These are phyloP conservation scores for Zonitis immaculata DNA, from an alignment of 2,888 invertebrate species.

Conservation along the genomic window DNA sequence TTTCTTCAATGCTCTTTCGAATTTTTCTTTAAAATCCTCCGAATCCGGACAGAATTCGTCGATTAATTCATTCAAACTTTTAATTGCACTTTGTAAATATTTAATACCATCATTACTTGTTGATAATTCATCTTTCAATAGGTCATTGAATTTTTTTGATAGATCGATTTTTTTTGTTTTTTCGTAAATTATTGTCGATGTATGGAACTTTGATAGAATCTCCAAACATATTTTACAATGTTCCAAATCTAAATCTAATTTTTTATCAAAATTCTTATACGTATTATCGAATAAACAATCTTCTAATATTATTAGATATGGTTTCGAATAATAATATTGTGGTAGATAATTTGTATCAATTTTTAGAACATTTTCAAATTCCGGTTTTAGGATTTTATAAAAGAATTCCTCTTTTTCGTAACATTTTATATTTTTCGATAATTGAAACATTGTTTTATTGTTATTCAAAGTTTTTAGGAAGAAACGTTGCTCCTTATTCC, in stretches of 20 bases:
- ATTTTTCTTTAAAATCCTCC: conserved; percentile 24
- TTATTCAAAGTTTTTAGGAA: conserved; percentile 33
- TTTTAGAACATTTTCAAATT: conserved; percentile 14
- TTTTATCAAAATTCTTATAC: conserved; percentile 28
- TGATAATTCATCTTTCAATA: no score
- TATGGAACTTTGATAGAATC: conserved; percentile 53
- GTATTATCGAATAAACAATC: conserved; percentile 27
- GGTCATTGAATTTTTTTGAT: no score
- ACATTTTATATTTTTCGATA: conserved; percentile 25
- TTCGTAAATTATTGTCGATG: conserved; percentile 52
- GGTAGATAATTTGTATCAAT: conserved; percentile 33
- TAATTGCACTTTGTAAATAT: conserved; percentile 26
- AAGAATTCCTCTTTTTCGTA: conserved; percentile 39
- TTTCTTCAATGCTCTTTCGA: conserved; percentile 11
- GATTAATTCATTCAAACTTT: conserved; percentile 29
- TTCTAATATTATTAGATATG: conserved; percentile 33
- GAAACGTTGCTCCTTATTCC: conserved; percentile 16
- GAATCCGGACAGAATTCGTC: conserved; percentile 7
- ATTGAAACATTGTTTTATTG: conserved; percentile 24
- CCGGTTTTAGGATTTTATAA: conserved; percentile 29
- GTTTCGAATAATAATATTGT: conserved; percentile 31
- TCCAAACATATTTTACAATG: conserved; percentile 51
- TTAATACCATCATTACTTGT: no score
- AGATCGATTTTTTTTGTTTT: conserved; percentile 35
- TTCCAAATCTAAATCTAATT: conserved; percentile 48